phyloP scores from a whole-genome alignment of 2,113 vertebrate genomes.

The Leucoraja erinaceus region DNA sequence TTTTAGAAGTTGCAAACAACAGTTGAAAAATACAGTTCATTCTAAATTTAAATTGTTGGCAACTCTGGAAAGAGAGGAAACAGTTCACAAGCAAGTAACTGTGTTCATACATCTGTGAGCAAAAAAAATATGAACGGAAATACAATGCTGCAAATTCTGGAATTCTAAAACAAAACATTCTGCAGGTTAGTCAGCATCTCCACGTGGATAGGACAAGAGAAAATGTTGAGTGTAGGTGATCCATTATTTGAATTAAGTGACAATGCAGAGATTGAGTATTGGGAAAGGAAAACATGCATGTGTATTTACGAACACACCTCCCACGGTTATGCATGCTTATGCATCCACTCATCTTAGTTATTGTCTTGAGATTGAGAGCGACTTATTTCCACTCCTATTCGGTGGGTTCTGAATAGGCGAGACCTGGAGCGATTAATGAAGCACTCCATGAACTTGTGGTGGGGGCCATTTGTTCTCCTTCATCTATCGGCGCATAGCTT shows the following conservation, averaged over 20 bases:
- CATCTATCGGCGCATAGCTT: too few species aligned
- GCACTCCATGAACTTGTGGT: too few species aligned
- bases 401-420: too few species aligned
- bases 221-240: not conserved
- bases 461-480: too few species aligned
- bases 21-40: not conserved
- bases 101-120: not conserved
- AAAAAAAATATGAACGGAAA: not conserved
- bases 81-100: not conserved
- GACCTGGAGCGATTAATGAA: too few species aligned
- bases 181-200: not conserved
- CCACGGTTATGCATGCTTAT: too few species aligned
- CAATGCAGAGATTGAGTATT: not conserved
- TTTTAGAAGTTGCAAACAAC: not conserved
- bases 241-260: not conserved
- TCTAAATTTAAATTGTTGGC: not conserved
- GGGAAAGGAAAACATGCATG: not conserved
- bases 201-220: too few species aligned
- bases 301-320: too few species aligned
- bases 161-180: not conserved
- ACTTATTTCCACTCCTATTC: too few species aligned
- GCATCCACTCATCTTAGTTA: too few species aligned
- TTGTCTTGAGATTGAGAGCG: too few species aligned
- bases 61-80: not conserved
- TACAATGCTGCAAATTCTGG: not conserved